Conservation (phyloP, 2,797 vertebrate species). For the Pipistrellus pipistrellus region DNA sequence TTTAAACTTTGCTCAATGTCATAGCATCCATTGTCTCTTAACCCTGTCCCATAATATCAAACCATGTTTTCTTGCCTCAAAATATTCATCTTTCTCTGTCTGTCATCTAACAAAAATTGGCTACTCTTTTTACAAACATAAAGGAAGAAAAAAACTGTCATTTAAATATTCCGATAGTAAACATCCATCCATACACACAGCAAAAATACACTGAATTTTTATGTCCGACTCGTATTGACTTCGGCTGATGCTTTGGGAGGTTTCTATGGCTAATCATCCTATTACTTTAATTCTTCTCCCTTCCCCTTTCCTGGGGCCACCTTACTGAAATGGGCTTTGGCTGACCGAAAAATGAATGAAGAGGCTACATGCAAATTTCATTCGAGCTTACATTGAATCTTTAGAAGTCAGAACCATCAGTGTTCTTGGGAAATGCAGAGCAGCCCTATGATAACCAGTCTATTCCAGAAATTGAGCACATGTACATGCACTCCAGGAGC, state of each 20-base stretch:
- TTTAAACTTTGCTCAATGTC: not conserved
- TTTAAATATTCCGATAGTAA: not conserved
- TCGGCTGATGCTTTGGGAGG: not conserved
- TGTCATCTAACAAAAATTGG: not conserved
- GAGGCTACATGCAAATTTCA: not conserved
- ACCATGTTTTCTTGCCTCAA: not conserved
- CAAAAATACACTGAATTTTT: accelerated
- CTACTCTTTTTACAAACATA: not conserved
- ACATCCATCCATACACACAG: not conserved
- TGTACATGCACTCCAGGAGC: not conserved
- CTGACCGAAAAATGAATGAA: not conserved
- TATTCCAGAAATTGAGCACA: not conserved
- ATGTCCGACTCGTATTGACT: accelerated
- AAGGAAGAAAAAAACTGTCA: not conserved
- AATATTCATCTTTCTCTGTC: not conserved
- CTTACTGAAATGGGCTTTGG: not conserved
- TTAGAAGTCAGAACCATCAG: not conserved
- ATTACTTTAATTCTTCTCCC: not conserved
- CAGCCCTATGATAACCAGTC: not conserved
- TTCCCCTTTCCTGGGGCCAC: not conserved
- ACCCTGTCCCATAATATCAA: not conserved
- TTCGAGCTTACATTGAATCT: not conserved
- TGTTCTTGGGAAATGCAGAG: not conserved
- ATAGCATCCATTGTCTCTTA: slow-evolving; percentile 2
- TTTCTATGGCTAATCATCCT: no score